phyloP scores from a whole-genome alignment of 1,140 invertebrate species.

The Brachionus rubens region DNA sequence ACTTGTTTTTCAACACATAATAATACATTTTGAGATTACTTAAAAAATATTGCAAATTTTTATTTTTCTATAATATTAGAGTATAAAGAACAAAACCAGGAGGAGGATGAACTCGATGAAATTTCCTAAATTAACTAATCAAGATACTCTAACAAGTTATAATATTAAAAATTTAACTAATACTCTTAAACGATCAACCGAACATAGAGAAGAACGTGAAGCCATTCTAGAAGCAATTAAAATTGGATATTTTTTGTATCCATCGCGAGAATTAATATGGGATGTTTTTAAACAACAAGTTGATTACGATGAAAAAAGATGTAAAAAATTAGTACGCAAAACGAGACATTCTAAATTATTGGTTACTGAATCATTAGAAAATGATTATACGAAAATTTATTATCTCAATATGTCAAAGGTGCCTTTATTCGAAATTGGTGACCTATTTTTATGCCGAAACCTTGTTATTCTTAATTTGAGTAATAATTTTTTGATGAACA shows the following conservation, averaged over 20 bases:
- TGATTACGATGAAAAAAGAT: slow-evolving; percentile 12
- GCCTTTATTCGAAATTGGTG: slow-evolving; percentile 50
- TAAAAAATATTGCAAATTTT: no score
- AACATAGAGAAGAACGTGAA: background rate
- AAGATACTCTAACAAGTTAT: background rate
- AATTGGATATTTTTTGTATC: slow-evolving; percentile 39
- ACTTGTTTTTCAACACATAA: slow-evolving; percentile 15
- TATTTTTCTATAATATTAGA: no score
- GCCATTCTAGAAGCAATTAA: slow-evolving; percentile 12
- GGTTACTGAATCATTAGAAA: background rate
- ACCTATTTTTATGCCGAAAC: slow-evolving; percentile 52
- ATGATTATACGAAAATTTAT: slow-evolving; percentile 12
- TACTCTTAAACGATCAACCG: background rate
- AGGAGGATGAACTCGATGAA: slow-evolving; percentile 9
- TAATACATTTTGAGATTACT: slow-evolving; percentile 20
- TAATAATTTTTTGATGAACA: slow-evolving; percentile 56
- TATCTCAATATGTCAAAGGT: slow-evolving; percentile 22
- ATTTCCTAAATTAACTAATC: slow-evolving; percentile 4
- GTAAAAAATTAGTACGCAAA: background rate
- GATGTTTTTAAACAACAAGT: slow-evolving; percentile 4
- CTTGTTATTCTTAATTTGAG: slow-evolving; percentile 54
- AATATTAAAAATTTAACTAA: slow-evolving; percentile 36
- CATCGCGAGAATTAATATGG: slow-evolving; percentile 19
- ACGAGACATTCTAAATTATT: background rate
- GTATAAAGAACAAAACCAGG: no score